phyloP scores from a whole-genome alignment of 2,113 vertebrate species.

The Apodemus sylvaticus region DNA sequence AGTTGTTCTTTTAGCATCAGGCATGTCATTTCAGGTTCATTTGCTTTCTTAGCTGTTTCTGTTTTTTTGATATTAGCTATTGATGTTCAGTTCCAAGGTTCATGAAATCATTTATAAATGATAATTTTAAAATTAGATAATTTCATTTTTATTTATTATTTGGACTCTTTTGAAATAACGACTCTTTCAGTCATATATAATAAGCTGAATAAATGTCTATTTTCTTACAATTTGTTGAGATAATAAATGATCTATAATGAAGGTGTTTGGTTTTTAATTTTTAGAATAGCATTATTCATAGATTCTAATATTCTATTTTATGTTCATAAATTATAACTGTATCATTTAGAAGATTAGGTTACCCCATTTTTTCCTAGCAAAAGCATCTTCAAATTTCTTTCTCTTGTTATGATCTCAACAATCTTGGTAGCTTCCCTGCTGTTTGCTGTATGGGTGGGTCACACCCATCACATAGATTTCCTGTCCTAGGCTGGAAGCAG shows the following conservation, averaged over 20 bases:
- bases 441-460: not conserved
- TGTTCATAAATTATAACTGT: conserved; percentile 28
- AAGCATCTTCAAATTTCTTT: not conserved
- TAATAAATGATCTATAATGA: conserved; percentile 19
- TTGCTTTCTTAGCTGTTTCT: not conserved
- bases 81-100: not conserved
- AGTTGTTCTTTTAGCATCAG: not conserved
- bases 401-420: not conserved
- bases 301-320: conserved; percentile 20
- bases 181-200: not conserved
- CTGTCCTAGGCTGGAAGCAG: not conserved
- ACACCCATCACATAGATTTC: not conserved
- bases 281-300: conserved; percentile 40
- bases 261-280: conserved; percentile 35
- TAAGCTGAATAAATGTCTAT: not conserved
- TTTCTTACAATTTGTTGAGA: conserved; percentile 45
- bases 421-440: not conserved
- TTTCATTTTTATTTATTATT: conserved; percentile 47
- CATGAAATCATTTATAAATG: conserved; percentile 46
- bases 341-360: not conserved
- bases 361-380: not conserved
- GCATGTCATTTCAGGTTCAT: not conserved
- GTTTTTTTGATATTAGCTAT: conserved; percentile 29
- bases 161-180: conserved; percentile 20
- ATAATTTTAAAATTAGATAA: conserved; percentile 16